phyloP scores from a whole-genome alignment of 2,888 invertebrate species.

The Polymixis lichenea region DNA sequence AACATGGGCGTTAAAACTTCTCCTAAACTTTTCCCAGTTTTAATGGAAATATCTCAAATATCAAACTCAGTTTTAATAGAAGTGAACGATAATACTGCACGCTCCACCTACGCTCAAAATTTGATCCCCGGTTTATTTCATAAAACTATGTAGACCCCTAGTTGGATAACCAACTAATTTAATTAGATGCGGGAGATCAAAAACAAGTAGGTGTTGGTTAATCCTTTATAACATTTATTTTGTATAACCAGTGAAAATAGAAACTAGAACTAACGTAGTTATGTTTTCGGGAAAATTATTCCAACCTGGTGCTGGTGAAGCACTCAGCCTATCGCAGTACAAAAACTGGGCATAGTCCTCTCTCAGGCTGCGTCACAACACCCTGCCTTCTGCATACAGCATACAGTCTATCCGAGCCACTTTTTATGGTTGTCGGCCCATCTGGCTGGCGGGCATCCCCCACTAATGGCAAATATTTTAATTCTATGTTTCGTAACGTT shows the following conservation, averaged over 20 bases:
- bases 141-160: slow-evolving; percentile 41
- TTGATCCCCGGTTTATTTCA: slow-evolving; percentile 42
- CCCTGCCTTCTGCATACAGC: too few relatives aligned
- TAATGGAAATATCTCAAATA: slow-evolving; percentile 17
- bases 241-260: background rate
- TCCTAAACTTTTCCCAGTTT: slow-evolving; percentile 21
- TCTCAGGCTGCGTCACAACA: background rate
- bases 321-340: background rate
- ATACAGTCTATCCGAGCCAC: background rate
- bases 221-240: slow-evolving; percentile 16
- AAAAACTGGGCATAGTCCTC: background rate
- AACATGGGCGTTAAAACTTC: slow-evolving; percentile 12
- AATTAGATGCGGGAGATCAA: slow-evolving; percentile 35
- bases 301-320: background rate
- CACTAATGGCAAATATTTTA: too few relatives aligned
- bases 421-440: background rate
- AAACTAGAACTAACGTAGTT: background rate
- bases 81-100: slow-evolving; percentile 7
- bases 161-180: slow-evolving; percentile 42
- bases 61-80: slow-evolving; percentile 19
- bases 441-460: too few relatives aligned
- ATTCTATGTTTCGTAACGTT: too few relatives aligned
- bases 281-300: background rate
- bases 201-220: slow-evolving; percentile 12
- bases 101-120: slow-evolving; percentile 16